Conservation (phyloP, 2,888 invertebrate species). For the Chesias legatella region DNA sequence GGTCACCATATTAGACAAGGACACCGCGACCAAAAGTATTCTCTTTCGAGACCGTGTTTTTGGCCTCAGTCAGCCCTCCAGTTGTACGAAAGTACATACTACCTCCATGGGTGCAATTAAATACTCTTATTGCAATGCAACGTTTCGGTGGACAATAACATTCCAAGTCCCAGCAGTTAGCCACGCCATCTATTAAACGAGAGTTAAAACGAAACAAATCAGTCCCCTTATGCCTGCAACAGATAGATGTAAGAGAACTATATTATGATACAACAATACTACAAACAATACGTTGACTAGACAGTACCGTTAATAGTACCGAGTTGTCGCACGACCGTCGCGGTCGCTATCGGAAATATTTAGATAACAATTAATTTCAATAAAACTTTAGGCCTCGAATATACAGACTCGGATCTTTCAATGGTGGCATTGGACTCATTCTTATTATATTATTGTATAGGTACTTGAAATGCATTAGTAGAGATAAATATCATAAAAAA, state of each 20-base stretch:
- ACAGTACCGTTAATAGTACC: conserved; percentile 69
- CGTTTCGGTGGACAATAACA: too few species aligned
- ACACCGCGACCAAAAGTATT: too few species aligned
- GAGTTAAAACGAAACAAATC: conserved; percentile 35
- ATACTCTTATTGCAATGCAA: too few species aligned
- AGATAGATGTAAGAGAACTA: conserved; percentile 56
- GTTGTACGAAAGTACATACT: too few species aligned
- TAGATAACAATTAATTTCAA: conserved; percentile 31
- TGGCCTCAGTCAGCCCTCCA: too few species aligned
- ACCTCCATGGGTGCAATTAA: too few species aligned
- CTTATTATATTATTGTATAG: conserved; percentile 11
- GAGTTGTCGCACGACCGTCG: conserved; percentile 54
- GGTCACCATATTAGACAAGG: too few species aligned
- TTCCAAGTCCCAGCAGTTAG: too few species aligned
- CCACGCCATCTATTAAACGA: too few species aligned
- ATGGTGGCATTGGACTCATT: conserved; percentile 30
- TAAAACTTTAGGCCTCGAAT: conserved; percentile 54
- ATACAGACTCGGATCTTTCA: conserved; percentile 47
- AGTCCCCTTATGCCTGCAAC: conserved; percentile 47
- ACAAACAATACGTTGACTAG: conserved; percentile 75
- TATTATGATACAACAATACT: conserved; percentile 66
- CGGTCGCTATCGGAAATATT: conserved; percentile 56
- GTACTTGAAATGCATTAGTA: conserved; percentile 15
- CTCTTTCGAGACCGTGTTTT: too few species aligned
- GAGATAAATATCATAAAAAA: conserved; percentile 19